phyloP scores from a whole-genome alignment of 2,888 invertebrate species.

The Sialis fuliginosa region DNA sequence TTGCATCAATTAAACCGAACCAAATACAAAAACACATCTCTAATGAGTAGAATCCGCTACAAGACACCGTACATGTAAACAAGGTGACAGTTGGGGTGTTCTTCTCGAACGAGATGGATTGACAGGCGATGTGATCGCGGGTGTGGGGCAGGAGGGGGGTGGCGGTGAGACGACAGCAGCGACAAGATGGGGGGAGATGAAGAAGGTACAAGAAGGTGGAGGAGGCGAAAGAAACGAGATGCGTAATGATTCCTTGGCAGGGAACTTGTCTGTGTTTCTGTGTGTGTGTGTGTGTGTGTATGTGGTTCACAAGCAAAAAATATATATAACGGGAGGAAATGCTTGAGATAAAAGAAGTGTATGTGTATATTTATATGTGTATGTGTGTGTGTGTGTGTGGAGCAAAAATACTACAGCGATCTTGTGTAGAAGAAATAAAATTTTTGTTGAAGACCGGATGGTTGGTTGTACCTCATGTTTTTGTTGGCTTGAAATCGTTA shows the following conservation, averaged over 20 bases:
- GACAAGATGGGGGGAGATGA: neutral
- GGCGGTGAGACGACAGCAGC: neutral
- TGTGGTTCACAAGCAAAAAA: neutral
- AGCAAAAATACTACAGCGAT: neutral
- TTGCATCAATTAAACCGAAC: too few relatives aligned
- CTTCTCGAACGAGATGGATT: neutral
- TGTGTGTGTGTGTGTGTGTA: too few relatives aligned
- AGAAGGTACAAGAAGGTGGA: neutral
- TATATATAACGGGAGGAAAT: slow-evolving; percentile 2
- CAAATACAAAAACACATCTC: too few relatives aligned
- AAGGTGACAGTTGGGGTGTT: neutral
- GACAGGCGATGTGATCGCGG: neutral
- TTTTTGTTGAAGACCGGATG: too few relatives aligned
- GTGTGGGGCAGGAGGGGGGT: neutral
- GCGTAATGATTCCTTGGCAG: slow-evolving; percentile 5
- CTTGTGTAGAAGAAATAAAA: too few relatives aligned
- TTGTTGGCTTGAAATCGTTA: too few relatives aligned
- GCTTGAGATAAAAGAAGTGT: slow-evolving; percentile 2
- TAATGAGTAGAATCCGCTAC: too few relatives aligned
- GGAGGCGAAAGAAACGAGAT: slow-evolving; percentile 1
- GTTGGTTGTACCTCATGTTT: too few relatives aligned
- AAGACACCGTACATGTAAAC: neutral
- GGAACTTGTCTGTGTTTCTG: neutral
- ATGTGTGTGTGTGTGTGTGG: neutral
- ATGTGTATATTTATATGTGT: neutral